These are phyloP conservation scores for Salticus scenicus DNA, from an alignment of 2,888 invertebrate genomes.

Conservation along the genomic window DNA sequence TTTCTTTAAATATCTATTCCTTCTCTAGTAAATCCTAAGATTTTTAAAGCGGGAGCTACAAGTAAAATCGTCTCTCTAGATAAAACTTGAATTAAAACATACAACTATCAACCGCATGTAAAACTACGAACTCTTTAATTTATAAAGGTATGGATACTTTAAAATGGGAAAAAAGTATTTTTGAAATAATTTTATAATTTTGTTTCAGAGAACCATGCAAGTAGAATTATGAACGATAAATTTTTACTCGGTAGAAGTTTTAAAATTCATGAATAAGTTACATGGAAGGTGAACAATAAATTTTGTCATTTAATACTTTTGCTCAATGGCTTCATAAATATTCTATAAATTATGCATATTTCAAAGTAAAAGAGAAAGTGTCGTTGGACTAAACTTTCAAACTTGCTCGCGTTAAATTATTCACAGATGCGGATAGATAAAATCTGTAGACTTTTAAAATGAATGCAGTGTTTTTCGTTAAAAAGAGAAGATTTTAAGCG, in stretches of 20 bases:
- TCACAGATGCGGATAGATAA: background rate
- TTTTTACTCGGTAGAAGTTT: background rate
- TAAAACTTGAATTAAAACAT: too few species aligned
- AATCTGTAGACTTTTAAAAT: slow-evolving; percentile 2
- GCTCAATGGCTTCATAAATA: slow-evolving; percentile 2
- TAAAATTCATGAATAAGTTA: slow-evolving; percentile 13
- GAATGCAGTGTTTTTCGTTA: background rate
- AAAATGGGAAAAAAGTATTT: background rate
- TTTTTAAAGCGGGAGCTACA: too few species aligned
- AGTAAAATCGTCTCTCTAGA: too few species aligned
- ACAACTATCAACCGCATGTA: too few species aligned
- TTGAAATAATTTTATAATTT: background rate
- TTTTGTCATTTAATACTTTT: slow-evolving; percentile 6
- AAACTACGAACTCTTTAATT: background rate
- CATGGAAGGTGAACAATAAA: slow-evolving; percentile 4
- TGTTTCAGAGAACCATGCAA: background rate
- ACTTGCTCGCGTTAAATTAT: slow-evolving; percentile 7
- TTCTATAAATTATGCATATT: slow-evolving; percentile 16
- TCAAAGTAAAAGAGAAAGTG: background rate
- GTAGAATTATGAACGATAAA: slow-evolving; percentile 2
- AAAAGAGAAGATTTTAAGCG: background rate
- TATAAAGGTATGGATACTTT: background rate
- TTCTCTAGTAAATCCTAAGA: too few species aligned
- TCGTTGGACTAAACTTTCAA: background rate
- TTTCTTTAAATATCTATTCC: too few species aligned